Evolutionary conservation across 2,888 invertebrate species (phyloP).

Genomic region (Rotaria socialis): DNA sequence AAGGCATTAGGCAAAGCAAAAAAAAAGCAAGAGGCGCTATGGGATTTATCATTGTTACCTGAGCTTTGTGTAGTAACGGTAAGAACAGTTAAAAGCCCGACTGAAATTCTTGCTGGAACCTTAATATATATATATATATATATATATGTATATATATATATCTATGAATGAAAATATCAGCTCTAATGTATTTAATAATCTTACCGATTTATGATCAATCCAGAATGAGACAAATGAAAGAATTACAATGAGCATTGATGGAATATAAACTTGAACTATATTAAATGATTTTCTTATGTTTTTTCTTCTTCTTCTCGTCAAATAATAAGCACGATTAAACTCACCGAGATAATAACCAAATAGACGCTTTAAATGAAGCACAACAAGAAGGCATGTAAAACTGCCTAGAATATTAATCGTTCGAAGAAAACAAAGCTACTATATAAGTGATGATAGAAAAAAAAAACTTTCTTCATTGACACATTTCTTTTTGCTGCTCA

Average conservation of each 20-base stretch:
- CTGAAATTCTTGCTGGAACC: conserved; percentile 46
- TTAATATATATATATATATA: not conserved
- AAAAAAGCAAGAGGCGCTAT: not conserved
- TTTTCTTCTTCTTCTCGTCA: not conserved
- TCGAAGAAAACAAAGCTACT: not conserved
- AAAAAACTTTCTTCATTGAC: not conserved
- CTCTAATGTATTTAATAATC: not conserved
- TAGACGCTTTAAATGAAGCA: conserved; percentile 44
- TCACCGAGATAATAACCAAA: conserved; percentile 46
- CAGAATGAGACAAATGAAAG: conserved; percentile 46
- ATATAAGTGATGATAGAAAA: not conserved
- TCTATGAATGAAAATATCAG: not conserved
- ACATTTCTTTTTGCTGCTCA: not conserved
- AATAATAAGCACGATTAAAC: not conserved
- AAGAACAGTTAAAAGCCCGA: conserved; percentile 46
- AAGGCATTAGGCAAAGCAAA: not conserved
- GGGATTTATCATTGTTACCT: conserved; percentile 35
- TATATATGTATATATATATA: not conserved
- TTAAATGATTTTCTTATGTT: not conserved
- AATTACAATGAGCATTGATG: conserved; percentile 41
- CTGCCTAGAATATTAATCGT: conserved; percentile 36
- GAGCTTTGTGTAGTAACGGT: conserved; percentile 47
- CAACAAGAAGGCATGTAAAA: conserved; percentile 44
- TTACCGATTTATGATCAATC: conserved; percentile 46
- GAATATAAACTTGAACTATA: conserved; percentile 45